These are phyloP conservation scores for Ormyrus nitidulus DNA, from an alignment of 2,888 invertebrate genomes.

Conservation along the genomic window DNA sequence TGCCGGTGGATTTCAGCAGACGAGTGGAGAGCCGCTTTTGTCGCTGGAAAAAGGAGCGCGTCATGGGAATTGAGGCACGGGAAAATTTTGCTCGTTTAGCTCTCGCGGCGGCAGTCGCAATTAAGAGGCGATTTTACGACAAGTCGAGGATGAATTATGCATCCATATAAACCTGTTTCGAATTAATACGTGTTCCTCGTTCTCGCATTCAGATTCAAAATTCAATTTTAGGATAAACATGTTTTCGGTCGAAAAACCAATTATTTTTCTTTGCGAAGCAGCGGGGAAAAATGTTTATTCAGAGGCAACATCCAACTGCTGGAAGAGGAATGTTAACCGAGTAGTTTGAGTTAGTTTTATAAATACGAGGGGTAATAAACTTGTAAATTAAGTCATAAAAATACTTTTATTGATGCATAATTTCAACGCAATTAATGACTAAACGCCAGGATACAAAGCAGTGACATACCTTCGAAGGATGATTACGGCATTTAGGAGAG, in stretches of 20 bases:
- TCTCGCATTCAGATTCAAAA: no score
- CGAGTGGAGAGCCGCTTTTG: not conserved
- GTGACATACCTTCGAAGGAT: slow-evolving; percentile 15
- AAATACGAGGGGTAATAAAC: not conserved
- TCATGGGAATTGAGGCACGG: slow-evolving; percentile 1
- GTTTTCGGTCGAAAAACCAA: no score
- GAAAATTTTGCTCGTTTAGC: not conserved
- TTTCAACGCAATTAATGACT: slow-evolving; percentile 1
- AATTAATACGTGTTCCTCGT: no score
- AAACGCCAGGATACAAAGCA: not conserved
- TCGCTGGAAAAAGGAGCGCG: not conserved
- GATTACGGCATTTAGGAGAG: not conserved
- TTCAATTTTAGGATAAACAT: no score
- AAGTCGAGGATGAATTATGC: no score
- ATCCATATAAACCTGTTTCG: no score
- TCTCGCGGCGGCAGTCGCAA: no score
- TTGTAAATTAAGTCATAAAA: slow-evolving; percentile 10
- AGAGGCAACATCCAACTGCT: no score
- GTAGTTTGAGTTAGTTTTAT: not conserved
- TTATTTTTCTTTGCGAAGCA: no score
- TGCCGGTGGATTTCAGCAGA: not conserved
- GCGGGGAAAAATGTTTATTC: no score
- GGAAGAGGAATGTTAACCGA: no score
- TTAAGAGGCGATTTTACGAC: no score
- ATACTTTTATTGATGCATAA: not conserved